A percentile compares a stretch with the other conserved stretches of the same genome.
phyloP scores from a whole-genome alignment of 2,888 invertebrate species.

The Mythimna pallens region DNA sequence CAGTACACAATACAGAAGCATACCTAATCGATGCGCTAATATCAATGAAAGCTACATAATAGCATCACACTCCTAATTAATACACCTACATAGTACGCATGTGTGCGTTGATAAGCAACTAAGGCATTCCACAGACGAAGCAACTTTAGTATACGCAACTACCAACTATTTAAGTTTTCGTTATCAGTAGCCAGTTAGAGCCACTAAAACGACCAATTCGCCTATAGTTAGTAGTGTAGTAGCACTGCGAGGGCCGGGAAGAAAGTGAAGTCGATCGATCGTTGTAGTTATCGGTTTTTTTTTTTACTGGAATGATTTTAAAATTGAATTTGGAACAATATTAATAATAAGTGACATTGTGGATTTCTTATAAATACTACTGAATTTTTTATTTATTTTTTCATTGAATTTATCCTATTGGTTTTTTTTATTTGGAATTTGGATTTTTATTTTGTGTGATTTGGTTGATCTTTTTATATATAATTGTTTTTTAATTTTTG shows the following conservation, averaged over 20 bases:
- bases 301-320: no score
- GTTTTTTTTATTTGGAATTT: no score
- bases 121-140: not conserved
- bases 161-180: not conserved
- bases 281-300: not conserved
- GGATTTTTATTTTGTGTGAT: no score
- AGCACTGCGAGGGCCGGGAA: no score
- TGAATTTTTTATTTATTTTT: no score
- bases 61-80: constrained; percentile 13
- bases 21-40: not conserved
- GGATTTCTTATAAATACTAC: no score
- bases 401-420: no score
- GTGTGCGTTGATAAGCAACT: constrained; percentile 5
- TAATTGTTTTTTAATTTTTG: no score
- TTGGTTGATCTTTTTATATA: no score
- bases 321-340: no score
- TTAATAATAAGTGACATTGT: no score
- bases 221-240: no score
- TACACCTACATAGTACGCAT: constrained; percentile 11
- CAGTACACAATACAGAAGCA: not conserved
- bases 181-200: not conserved
- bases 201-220: not conserved
- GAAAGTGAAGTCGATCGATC: not conserved
- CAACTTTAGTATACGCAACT: not conserved
- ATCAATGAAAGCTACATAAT: constrained; percentile 12